These are phyloP conservation scores for Petrocephalus microphthalmus DNA, from an alignment of 2,113 vertebrate genomes.

Conservation along the genomic window DNA sequence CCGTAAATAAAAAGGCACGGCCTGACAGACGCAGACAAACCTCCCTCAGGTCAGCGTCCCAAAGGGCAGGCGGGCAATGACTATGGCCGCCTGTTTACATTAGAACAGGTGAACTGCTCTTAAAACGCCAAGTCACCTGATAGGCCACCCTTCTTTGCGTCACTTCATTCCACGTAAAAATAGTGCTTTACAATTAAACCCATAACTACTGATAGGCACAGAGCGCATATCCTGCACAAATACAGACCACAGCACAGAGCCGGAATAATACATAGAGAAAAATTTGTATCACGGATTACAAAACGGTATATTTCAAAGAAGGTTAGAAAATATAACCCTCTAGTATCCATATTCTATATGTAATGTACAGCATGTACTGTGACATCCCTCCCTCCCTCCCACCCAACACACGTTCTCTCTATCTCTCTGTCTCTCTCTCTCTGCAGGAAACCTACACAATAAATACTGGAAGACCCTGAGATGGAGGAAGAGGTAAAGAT, in stretches of 20 bases:
- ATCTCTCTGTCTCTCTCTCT: conserved; percentile 9
- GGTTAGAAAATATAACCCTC: neutral
- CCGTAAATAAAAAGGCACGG: neutral
- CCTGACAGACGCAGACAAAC: accelerated
- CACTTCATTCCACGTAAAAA: neutral
- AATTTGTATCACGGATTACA: neutral
- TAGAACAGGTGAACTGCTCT: neutral
- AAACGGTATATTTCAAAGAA: neutral
- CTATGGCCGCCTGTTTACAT: neutral
- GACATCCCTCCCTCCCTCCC: neutral
- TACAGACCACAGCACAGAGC: neutral
- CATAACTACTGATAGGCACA: neutral
- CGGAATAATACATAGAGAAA: neutral
- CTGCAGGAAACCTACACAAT: neutral
- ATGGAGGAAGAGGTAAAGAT: conserved; percentile 17
- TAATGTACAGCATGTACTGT: neutral
- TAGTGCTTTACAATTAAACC: neutral
- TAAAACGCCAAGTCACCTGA: neutral
- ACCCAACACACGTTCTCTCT: neutral
- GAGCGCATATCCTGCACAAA: neutral
- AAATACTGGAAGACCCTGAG: conserved; percentile 10
- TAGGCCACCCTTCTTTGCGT: neutral
- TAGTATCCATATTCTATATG: neutral
- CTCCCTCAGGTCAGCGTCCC: neutral
- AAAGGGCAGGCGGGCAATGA: neutral